A percentile compares a stretch with the other conserved stretches of the same genome.
phyloP scores from a whole-genome alignment of 2,888 invertebrate species.

The Xestoiulus laeticollis region DNA sequence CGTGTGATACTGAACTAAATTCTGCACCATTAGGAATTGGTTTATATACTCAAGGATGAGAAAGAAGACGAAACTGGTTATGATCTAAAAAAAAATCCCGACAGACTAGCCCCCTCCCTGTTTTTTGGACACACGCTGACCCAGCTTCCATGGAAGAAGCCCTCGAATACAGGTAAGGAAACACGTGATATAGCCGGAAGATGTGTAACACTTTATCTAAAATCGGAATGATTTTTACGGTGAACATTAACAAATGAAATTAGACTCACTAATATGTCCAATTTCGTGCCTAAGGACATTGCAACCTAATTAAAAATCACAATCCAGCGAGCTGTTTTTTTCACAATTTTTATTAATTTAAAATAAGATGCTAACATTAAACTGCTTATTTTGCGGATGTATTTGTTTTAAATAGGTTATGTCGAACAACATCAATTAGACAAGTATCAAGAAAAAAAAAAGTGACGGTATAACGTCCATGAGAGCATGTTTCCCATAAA shows the following conservation, averaged over 20 bases:
- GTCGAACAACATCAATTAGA: constrained; percentile 11
- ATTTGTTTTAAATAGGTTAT: constrained; percentile 34
- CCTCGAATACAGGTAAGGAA: not conserved
- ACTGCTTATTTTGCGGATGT: not conserved
- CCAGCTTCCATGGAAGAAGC: constrained; percentile 10
- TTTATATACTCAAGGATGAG: constrained; percentile 22
- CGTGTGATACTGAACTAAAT: constrained; percentile 30
- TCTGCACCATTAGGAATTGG: not conserved
- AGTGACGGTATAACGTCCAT: not conserved
- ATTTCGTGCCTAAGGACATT: not conserved
- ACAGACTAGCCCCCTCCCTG: constrained; percentile 12
- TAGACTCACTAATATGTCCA: not conserved
- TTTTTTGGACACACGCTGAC: constrained; percentile 24
- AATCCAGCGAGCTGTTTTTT: not conserved
- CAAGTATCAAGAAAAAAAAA: not conserved
- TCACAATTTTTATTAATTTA: not conserved
- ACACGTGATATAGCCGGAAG: constrained; percentile 32
- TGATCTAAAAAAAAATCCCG: not conserved
- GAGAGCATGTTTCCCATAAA: not conserved
- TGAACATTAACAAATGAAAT: not conserved
- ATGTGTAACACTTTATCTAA: constrained; percentile 13
- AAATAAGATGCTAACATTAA: not conserved
- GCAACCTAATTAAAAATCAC: constrained; percentile 30
- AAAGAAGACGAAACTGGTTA: constrained; percentile 40
- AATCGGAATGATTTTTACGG: not conserved